Percentiles rank a stretch among this genome's conserved stretches.
Evolutionary conservation across 2,888 invertebrate species (phyloP).

Genomic region (Nomada flava): DNA sequence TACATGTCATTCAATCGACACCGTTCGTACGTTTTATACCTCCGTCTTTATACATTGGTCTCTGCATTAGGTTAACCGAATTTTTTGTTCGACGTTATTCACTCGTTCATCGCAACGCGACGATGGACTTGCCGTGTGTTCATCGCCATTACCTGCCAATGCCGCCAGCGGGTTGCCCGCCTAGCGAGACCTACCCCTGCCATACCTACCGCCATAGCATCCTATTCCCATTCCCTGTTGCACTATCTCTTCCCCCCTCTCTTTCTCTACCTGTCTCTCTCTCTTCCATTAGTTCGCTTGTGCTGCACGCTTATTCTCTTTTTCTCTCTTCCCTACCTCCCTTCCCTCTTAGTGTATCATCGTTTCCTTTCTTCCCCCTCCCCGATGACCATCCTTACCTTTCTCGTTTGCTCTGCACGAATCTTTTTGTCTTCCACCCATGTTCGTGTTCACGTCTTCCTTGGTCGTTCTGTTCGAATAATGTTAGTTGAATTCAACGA

Average conservation of each 20-base stretch:
- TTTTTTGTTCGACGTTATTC: conserved; percentile 41
- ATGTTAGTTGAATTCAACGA: neutral
- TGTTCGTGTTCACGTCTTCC: too few relatives aligned
- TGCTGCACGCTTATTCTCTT: neutral
- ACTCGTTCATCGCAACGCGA: conserved; percentile 54
- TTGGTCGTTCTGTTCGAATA: neutral
- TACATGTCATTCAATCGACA: conserved; percentile 63
- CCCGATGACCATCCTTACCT: conserved; percentile 34
- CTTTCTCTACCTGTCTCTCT: neutral
- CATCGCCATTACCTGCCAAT: conserved; percentile 61
- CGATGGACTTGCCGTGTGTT: conserved; percentile 42
- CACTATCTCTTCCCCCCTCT: conserved; percentile 24
- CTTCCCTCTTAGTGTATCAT: conserved; percentile 20
- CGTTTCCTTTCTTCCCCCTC: conserved; percentile 22
- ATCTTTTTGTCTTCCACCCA: conserved; percentile 2
- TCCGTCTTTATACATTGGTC: conserved; percentile 26
- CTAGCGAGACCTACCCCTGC: conserved; percentile 55
- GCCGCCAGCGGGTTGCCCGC: conserved; percentile 50
- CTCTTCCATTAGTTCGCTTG: neutral
- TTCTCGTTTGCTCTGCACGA: conserved; percentile 54
- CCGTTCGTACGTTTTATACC: conserved; percentile 23
- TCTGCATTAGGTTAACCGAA: conserved; percentile 1
- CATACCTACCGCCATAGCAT: conserved; percentile 55
- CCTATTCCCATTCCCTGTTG: conserved; percentile 50
- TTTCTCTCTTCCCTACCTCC: neutral